phyloP scores from a whole-genome alignment of 2,888 invertebrate genomes.

The Strigamia crassipes region DNA sequence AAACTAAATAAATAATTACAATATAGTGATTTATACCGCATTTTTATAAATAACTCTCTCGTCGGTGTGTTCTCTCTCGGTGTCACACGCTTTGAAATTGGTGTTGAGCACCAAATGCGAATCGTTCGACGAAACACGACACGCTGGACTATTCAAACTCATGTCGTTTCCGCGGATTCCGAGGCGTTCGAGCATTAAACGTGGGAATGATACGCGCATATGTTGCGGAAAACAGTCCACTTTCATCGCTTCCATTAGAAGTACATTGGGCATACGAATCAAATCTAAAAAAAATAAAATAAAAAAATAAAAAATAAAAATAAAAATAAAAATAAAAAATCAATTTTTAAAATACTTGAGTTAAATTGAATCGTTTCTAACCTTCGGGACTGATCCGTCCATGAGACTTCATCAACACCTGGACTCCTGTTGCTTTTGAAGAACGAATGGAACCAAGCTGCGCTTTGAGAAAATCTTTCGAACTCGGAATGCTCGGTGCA shows the following conservation, averaged over 20 bases:
- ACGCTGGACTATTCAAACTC: conserved; percentile 52
- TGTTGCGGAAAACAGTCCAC: conserved; percentile 52
- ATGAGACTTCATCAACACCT: conserved; percentile 44
- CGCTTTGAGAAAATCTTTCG: conserved; percentile 46
- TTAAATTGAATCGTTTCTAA: not conserved
- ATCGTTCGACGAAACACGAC: conserved; percentile 54
- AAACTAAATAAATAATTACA: not conserved
- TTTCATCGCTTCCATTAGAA: conserved; percentile 53
- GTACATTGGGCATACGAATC: conserved; percentile 53
- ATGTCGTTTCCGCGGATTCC: conserved; percentile 52
- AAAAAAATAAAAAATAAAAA: conserved; percentile 34
- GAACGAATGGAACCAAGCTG: conserved; percentile 44
- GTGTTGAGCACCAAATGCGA: conserved; percentile 56
- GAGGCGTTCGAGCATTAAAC: conserved; percentile 53
- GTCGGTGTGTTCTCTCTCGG: conserved; percentile 52
- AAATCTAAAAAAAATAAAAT: conserved; percentile 52
- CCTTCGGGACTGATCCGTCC: conserved; percentile 39
- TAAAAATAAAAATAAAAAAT: conserved; percentile 17
- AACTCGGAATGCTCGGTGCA: conserved; percentile 27
- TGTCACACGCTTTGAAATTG: conserved; percentile 55
- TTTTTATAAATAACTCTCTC: conserved; percentile 55
- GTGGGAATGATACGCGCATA: conserved; percentile 53
- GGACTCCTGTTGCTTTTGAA: conserved; percentile 39
- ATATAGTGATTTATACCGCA: conserved; percentile 53
- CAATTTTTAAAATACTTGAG: not conserved